Percentiles rank a stretch among this genome's conserved stretches.
These are phyloP conservation scores for Camponotus floridanus DNA, from an alignment of 1,140 invertebrate species.

Conservation along the genomic window DNA sequence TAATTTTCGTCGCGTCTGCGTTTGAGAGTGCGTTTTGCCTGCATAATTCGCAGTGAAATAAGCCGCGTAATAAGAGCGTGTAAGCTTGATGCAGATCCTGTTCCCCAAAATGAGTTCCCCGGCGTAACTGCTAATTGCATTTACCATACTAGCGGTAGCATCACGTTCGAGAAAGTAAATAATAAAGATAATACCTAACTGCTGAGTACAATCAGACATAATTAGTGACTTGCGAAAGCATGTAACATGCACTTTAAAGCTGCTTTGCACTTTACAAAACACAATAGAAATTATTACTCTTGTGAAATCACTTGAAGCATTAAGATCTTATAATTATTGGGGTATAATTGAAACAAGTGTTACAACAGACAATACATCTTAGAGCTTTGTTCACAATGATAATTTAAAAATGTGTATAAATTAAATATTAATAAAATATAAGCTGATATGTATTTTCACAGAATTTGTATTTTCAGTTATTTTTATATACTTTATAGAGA, in stretches of 20 bases:
- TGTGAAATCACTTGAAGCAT: neutral
- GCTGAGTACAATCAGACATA: conserved; percentile 25
- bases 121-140: conserved; percentile 48
- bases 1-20: conserved; percentile 54
- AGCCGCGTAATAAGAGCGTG: conserved; percentile 57
- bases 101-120: conserved; percentile 40
- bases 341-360: neutral
- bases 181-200: conserved; percentile 32
- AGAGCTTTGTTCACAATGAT: neutral
- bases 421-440: neutral
- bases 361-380: neutral
- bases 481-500: neutral
- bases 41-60: conserved; percentile 54
- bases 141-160: conserved; percentile 25
- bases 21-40: conserved; percentile 21
- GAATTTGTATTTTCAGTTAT: neutral
- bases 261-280: neutral
- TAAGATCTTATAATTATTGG: conserved; percentile 6
- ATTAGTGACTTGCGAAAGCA: conserved; percentile 21
- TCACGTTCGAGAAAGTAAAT: conserved; percentile 45
- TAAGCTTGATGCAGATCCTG: conserved; percentile 35
- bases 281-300: neutral
- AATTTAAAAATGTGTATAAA: neutral
- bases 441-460: neutral
- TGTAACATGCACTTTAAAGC: neutral